phyloP scores from a whole-genome alignment of 2,797 vertebrate genomes.

The Gallirallus australis region DNA sequence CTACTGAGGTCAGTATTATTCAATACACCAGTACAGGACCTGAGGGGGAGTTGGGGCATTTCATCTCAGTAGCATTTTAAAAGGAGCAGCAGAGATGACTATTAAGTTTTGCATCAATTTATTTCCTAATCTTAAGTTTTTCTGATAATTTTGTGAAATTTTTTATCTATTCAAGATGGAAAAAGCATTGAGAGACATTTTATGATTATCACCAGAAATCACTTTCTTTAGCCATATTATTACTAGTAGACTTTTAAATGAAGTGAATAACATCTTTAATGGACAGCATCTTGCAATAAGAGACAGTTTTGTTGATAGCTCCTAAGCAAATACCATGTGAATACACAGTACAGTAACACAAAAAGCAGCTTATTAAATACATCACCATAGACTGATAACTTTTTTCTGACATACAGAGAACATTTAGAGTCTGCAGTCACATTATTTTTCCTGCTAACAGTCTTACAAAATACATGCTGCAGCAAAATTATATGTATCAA shows the following conservation, averaged over 20 bases:
- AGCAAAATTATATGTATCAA: background rate
- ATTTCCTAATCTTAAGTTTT: background rate
- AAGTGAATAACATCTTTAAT: background rate
- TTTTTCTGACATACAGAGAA: background rate
- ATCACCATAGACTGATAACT: background rate
- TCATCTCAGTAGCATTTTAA: background rate
- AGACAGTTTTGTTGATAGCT: background rate
- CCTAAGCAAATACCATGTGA: background rate
- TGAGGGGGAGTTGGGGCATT: background rate
- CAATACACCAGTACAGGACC: background rate
- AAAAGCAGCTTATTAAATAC: background rate
- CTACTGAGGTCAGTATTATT: background rate
- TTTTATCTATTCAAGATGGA: background rate
- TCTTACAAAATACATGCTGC: accelerated
- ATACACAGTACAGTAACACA: background rate
- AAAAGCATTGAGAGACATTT: background rate
- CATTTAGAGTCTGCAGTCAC: background rate
- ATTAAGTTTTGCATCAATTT: background rate
- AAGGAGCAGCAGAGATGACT: background rate
- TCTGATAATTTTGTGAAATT: background rate
- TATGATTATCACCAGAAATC: accelerated
- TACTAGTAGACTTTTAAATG: background rate
- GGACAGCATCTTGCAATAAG: background rate
- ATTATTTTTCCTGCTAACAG: background rate
- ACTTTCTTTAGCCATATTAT: background rate